These are phyloP conservation scores for Heliconius melpomene DNA, from an alignment of 1,140 invertebrate species.

Conservation along the genomic window DNA sequence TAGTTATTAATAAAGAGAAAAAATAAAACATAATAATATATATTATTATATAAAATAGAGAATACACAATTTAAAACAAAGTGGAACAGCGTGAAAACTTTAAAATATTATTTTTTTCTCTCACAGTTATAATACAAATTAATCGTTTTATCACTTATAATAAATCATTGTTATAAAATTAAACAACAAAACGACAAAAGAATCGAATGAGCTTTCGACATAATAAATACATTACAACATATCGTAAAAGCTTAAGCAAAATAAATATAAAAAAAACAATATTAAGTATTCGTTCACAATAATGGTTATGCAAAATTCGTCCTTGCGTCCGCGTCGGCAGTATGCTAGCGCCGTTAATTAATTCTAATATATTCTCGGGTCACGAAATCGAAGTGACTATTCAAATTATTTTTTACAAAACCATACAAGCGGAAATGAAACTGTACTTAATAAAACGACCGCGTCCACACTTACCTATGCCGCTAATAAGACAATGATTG, in stretches of 20 bases:
- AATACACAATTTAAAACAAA: background rate
- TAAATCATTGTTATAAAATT: conserved; percentile 20
- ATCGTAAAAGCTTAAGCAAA: conserved; percentile 1
- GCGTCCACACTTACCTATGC: background rate
- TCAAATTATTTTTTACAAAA: conserved; percentile 64
- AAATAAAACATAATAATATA: background rate
- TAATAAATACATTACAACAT: background rate
- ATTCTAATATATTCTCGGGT: conserved; percentile 68
- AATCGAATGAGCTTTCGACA: background rate
- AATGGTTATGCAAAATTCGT: conserved; percentile 67
- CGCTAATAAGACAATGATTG: conserved; percentile 12
- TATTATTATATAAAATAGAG: background rate
- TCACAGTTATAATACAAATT: background rate
- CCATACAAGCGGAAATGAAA: conserved; percentile 58
- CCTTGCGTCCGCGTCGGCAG: conserved; percentile 53
- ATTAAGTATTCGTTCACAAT: conserved; percentile 52
- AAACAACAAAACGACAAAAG: conserved; percentile 24
- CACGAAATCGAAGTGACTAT: conserved; percentile 57
- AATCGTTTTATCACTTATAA: background rate
- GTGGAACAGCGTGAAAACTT: background rate
- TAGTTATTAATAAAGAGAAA: background rate
- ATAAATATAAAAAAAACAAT: background rate
- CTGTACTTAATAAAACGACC: conserved; percentile 24
- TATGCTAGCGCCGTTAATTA: conserved; percentile 54
- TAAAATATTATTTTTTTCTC: background rate